Conservation (phyloP, 2,888 invertebrate genomes). For the Coremacera marginata region DNA sequence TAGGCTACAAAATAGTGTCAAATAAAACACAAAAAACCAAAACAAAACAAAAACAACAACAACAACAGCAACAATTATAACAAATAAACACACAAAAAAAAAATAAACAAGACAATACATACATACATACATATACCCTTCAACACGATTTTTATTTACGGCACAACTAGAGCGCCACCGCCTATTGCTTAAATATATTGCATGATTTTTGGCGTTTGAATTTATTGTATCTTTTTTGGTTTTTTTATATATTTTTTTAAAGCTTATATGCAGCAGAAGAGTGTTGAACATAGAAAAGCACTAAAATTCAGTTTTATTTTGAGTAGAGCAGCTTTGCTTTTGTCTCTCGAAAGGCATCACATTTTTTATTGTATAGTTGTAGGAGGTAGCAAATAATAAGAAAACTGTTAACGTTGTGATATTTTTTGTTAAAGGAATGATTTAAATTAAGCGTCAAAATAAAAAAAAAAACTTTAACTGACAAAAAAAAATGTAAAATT, state of each 20-base stretch:
- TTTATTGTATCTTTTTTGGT: background rate
- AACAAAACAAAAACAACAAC: background rate
- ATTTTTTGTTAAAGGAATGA: background rate
- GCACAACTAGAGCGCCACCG: background rate
- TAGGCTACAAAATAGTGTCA: slow-evolving; percentile 21
- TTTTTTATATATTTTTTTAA: background rate
- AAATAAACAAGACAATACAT: too few relatives aligned
- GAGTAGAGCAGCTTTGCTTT: background rate
- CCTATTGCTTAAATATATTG: slow-evolving; percentile 52
- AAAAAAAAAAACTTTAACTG: too few relatives aligned
- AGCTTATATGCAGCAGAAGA: background rate
- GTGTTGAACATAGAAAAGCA: background rate
- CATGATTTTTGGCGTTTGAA: slow-evolving; percentile 57
- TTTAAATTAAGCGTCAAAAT: background rate
- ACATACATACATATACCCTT: too few relatives aligned
- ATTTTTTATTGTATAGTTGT: slow-evolving; percentile 22
- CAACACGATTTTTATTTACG: background rate
- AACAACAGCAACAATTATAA: background rate
- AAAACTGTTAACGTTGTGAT: background rate
- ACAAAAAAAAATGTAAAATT: too few relatives aligned
- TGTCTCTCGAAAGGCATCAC: background rate
- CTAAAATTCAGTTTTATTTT: background rate
- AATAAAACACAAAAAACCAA: slow-evolving; percentile 10
- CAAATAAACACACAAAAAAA: background rate
- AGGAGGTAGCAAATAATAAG: background rate